Evolutionary conservation across 1,140 invertebrate genomes (phyloP), one percentile per base, ranked within the genome.

Genomic region (Oncopodura yosiiana): DNA sequence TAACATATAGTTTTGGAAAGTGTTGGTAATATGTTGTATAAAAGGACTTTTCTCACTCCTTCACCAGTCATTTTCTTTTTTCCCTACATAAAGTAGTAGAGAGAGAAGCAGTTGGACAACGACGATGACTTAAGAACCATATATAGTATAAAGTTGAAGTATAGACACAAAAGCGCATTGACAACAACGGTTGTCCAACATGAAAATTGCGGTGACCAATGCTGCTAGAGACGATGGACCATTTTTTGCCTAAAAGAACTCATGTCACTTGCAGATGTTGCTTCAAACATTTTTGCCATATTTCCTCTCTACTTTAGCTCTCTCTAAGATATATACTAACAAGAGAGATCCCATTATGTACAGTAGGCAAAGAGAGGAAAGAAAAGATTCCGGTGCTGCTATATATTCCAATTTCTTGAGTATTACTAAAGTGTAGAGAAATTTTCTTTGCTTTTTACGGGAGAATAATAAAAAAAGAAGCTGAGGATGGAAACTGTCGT

Each of bases 261-360:
- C 60, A n/a, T 52, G 56, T 62, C 60, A 62, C 55, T 58, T 53
- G 30, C 60, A 62, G 60, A 62, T 62, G 60, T 62, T 62, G 52
- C 56, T 52, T 53, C 53, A 53, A 49, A 58, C 24, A 62, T 58
- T 43, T 55, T 62, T 57, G 48, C 52, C 57, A 49, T 49, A 49
- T 59, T 49, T 59, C 30, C 51, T 49, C n/a, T n/a, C n/a, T n/a
- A n/a, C n/a, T n/a, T 58, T 41, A 41, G 43, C 43, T 53, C 42
- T 41, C 42, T 52, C 46, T 26, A 26, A 30, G 23, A 9, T 43
- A 44, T 19, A 8, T 23, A 24, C 23, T 14, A 3, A 18, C 16
- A 44, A 9, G 21, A 19, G 16, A 16, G 18, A 32, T 32, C 3
- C 44, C 29, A 46, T 43, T 26, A 16, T 43, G 24, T 26, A 43